These are phyloP conservation scores for Melieria omissa DNA, from an alignment of 2,888 invertebrate genomes.

Conservation along the genomic window DNA sequence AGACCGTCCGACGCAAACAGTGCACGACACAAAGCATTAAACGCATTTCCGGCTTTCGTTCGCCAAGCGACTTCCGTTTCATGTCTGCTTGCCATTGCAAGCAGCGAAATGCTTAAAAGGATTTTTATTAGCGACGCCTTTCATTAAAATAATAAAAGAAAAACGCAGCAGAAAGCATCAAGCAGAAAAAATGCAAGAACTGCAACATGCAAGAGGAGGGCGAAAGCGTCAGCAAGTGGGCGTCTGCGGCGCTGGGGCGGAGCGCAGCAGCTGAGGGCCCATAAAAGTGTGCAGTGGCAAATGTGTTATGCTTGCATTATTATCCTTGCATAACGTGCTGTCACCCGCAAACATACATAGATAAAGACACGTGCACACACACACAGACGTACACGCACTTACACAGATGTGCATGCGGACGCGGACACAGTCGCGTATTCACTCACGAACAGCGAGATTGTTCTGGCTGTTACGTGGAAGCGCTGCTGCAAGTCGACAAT, in stretches of 20 bases:
- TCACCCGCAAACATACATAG: constrained; percentile 16
- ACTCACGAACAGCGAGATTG: background rate
- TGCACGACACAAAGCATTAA: too few relatives aligned
- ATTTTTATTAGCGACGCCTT: constrained; percentile 54
- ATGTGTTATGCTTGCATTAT: background rate
- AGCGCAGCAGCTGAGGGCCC: too few relatives aligned
- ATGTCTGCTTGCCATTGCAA: background rate
- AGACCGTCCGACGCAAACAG: too few relatives aligned
- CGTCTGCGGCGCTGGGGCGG: background rate
- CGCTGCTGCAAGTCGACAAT: too few relatives aligned
- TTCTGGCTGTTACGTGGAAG: background rate
- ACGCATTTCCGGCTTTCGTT: constrained; percentile 12
- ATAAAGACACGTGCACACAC: background rate
- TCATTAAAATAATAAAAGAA: constrained; percentile 12
- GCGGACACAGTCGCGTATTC: background rate
- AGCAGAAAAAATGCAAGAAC: too few relatives aligned
- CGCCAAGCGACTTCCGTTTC: constrained; percentile 2
- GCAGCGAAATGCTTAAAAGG: constrained; percentile 49
- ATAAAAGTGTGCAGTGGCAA: background rate
- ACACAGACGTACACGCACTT: background rate
- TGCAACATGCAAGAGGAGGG: too few relatives aligned
- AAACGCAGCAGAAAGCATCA: background rate
- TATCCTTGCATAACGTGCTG: constrained; percentile 35
- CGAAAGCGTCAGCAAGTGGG: too few relatives aligned
- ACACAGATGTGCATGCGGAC: background rate